phyloP scores from a whole-genome alignment of 2,888 invertebrate genomes.

The Eupeodes latifasciatus region DNA sequence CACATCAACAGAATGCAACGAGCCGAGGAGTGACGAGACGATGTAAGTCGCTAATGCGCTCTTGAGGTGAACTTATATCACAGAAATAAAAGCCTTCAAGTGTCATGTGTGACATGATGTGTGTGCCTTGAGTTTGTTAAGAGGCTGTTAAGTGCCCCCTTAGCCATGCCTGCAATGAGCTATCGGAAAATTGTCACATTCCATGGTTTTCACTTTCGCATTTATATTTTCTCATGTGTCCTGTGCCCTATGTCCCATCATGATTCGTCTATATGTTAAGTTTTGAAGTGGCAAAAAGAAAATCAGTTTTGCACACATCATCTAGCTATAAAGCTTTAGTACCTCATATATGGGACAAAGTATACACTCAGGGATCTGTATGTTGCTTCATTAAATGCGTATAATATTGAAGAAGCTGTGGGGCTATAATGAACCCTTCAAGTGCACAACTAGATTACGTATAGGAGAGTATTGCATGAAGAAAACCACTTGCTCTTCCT shows the following conservation, averaged over 20 bases:
- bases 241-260: not conserved
- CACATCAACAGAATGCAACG: conserved; percentile 14
- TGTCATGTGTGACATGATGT: conserved; percentile 56
- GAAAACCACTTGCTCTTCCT: conserved; percentile 2
- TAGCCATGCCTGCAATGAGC: conserved; percentile 26
- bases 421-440: conserved; percentile 70
- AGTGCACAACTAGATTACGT: conserved; percentile 61
- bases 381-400: conserved; percentile 56
- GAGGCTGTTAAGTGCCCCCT: conserved; percentile 60
- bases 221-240: conserved; percentile 18
- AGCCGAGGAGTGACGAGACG: conserved; percentile 45
- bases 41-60: conserved; percentile 70
- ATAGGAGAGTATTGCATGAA: not conserved
- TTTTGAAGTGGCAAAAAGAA: conserved; percentile 50
- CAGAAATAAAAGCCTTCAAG: conserved; percentile 66
- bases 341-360: not conserved
- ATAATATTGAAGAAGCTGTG: conserved; percentile 24
- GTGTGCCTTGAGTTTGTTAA: conserved; percentile 58
- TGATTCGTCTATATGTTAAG: conserved; percentile 8
- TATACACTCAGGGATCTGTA: conserved; percentile 31
- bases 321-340: not conserved
- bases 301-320: conserved; percentile 44
- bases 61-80: conserved; percentile 71
- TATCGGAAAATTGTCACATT: conserved; percentile 70
- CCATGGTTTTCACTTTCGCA: conserved; percentile 8